Evolutionary conservation across 2,888 invertebrate genomes (phyloP), one percentile per base, ranked within the genome.

Genomic region (Heteropelma amictum): DNA sequence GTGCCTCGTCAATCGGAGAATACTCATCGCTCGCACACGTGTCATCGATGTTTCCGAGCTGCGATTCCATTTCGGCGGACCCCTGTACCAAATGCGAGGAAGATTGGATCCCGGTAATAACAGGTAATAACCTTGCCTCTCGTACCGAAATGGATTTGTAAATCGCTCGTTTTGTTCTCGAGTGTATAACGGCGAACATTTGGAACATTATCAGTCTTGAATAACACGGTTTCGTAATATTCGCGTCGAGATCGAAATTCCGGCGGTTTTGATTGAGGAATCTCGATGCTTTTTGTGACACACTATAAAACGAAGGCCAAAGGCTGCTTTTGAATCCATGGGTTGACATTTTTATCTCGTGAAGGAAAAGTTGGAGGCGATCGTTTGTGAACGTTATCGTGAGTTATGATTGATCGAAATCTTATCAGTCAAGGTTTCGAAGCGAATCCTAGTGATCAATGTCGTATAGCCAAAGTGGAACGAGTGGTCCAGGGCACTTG

Each of bases 1-100:
- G 70, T 71, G 75, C 56, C 61, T 54, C 65, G 14, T 65, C 51
- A 72, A 72, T 72, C 65, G 45, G 38, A 35, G 14, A 21, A 21
- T 26, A 19, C 12, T 10, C 2, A n/a, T n/a, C n/a, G n/a, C 19
- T n/a, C 40, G 12, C 23, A 56, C 61, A 68, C 68, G 72, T 49
- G 67, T 54, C 61, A 17, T 45, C 30, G 38, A 4, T 23, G 12
- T 33, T 3, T 30, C 40, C 54, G 14, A 23, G 10, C 54, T 19
- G 47, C 38, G 35, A 71, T 56, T 17, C 40, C 69, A n/a, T n/a
- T n/a, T n/a, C n/a, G n/a, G n/a, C n/a, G n/a, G n/a, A n/a, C n/a
- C n/a, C 45, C 53, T 33, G 65, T 61, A 73, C 58, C 73, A n/a
- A n/a, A n/a, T n/a, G n/a, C n/a, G n/a, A n/a, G n/a, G n/a, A 33